Evolutionary conservation across 2,797 vertebrate species (phyloP), one percentile per base, ranked within the genome.

Genomic region (Acomys russatus): DNA sequence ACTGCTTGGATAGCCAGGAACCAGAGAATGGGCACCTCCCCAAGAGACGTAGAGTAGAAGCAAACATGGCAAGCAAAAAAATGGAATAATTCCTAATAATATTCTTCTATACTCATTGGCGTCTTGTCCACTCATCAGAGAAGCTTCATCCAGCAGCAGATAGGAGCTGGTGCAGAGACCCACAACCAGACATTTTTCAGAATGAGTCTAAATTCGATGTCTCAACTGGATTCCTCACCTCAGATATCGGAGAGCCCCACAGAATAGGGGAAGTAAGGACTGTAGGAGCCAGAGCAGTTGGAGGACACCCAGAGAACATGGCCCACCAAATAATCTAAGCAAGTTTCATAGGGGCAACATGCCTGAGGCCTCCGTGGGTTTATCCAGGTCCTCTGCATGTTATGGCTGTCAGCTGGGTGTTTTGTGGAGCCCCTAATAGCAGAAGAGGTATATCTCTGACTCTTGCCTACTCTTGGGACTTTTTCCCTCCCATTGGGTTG

Each of bases 321-420:
- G 23, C 59, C n/a, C 23, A 83, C 35, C 38, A 28, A 30, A 28
- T 63, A 12, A 35, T 28, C n/a, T 64, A 83, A 63, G 35, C 14
- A 44, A 28, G 23, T 9, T 14, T 83, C 59, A 44, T 63, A 30
- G 18, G 15, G 14, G 35, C 14, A 4, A 0, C 35, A 83, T 30
- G 12, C 3, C 8, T 0, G 0, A 9, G 61, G 15, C 35, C 59
- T 64, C 61, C 35, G 11, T 64, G 8, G 2, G 9, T 20, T 9
- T 30, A 4, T 25, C 9, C 25, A 20, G 38, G 25, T 61, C n/a
- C 6, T 64, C 80, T 83, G 59, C 17, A 9, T 64, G 35, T 9
- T 64, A 30, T 44, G 9, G 23, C 0, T 7, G 4, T 30, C 10
- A 44, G 35, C 9, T 44, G 18, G 8, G 25, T 83, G 80, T 44